Evolutionary conservation across 1,140 invertebrate species (phyloP), one percentile per base, ranked within the genome.

Genomic region (Heliconius hermathena): DNA sequence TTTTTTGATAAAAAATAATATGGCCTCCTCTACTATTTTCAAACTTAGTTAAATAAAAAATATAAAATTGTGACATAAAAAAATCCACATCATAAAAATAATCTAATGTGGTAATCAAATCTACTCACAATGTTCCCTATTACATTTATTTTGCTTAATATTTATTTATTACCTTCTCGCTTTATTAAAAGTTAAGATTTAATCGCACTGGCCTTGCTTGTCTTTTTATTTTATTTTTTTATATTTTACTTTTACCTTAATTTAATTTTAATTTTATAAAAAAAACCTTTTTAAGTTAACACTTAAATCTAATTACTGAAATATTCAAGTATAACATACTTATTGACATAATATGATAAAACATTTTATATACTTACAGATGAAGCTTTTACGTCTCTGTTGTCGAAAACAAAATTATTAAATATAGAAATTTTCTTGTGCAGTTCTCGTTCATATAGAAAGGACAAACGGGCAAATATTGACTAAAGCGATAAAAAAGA

Each of bases 401-500:
- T 79, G 82, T 85, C 78, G 82, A 84, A 84, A 82, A 79, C 33
- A 71, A 76, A 71, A 52, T 80, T 46, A 22, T 33, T 20, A 52
- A 71, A 73, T 46, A 70, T 77, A 38, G 22, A 57, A 57, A 66
- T 13, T 16, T 1, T 29, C 60, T 66, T 66, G 22, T 26, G 26
- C 60, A 29, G 22, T 66, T 26, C 60, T 66, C 60, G 26, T 66
- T 66, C 60, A 66, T 29, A 66, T 66, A 66, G 26, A 29, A 66
- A 29, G 38, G 76, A 84, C 57, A 78, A 54, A 70, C 9, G 83
- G 75, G 78, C 80, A 82, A 77, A 33, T 83, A 90, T 91, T 85
- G 88, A 94, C 87, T 91, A 88, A 92, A 92, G 90, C 90, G 86
- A 89, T 84, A 83, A 80, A 76, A 85, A 81, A 89, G 82, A 82